Conservation (phyloP, 2,888 invertebrate genomes). For the Chrysolina oricalcia region DNA sequence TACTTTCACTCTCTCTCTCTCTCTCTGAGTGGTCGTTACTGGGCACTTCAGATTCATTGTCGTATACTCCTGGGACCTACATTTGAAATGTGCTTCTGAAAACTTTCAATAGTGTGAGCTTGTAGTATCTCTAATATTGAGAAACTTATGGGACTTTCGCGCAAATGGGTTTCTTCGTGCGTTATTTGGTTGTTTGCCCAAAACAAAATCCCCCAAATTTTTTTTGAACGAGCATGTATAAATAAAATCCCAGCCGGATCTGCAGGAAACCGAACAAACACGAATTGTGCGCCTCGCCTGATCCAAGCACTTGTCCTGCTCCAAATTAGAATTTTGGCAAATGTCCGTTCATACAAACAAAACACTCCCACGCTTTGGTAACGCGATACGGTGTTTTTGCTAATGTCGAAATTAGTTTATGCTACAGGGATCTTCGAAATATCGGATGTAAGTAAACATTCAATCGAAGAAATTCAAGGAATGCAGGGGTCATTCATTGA, state of each 20-base stretch:
- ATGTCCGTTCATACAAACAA: constrained; percentile 19
- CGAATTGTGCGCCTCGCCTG: constrained; percentile 3
- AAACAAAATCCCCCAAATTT: neutral
- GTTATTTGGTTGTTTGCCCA: neutral
- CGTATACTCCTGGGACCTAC: too few relatives aligned
- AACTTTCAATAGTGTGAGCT: too few relatives aligned
- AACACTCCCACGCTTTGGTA: constrained; percentile 32
- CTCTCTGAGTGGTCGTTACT: too few relatives aligned
- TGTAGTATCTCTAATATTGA: too few relatives aligned
- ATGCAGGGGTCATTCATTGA: too few relatives aligned
- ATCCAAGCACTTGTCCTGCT: constrained; percentile 26
- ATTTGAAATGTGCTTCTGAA: too few relatives aligned
- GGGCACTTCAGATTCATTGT: too few relatives aligned
- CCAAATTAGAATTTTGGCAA: constrained; percentile 42
- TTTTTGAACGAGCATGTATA: neutral
- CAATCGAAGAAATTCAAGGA: too few relatives aligned
- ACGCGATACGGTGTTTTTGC: constrained; percentile 29
- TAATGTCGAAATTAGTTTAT: constrained; percentile 28
- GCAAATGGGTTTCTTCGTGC: neutral
- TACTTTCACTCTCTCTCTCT: too few relatives aligned
- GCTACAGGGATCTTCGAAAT: neutral
- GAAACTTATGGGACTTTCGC: too few relatives aligned
- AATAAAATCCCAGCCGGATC: constrained; percentile 1
- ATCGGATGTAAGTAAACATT: neutral
- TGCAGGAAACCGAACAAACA: neutral